Conservation (phyloP, 2,113 vertebrate genomes). For the Campylomormyrus tamandua region DNA sequence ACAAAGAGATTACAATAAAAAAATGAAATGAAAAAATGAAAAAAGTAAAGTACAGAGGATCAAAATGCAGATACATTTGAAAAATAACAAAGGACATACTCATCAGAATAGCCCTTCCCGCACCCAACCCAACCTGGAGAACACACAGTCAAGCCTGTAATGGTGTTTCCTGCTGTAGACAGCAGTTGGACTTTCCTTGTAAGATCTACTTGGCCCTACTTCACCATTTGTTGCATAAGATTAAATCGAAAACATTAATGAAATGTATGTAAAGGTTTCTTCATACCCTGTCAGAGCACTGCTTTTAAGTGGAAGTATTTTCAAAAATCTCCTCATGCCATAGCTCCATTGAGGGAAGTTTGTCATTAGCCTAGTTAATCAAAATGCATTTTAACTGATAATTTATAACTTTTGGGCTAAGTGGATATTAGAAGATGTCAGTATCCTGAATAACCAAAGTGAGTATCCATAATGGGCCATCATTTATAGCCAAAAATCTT, state of each 20-base stretch:
- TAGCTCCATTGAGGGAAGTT: background rate
- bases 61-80: background rate
- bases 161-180: background rate
- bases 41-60: background rate
- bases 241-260: background rate
- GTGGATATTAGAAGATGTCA: background rate
- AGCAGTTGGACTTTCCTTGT: background rate
- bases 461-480: background rate
- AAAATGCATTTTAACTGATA: background rate
- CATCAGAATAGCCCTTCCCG: background rate
- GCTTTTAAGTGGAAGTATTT: background rate
- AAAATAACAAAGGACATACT: background rate
- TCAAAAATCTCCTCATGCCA: background rate
- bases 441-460: background rate
- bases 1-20: background rate
- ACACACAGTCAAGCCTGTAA: background rate
- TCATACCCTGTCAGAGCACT: background rate
- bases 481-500: background rate
- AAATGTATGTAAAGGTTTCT: background rate
- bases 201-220: background rate
- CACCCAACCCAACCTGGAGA: background rate
- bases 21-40: background rate
- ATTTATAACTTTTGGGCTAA: background rate
- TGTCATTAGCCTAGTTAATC: background rate
- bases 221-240: background rate